A percentile compares a stretch with the other conserved stretches of the same genome.
Evolutionary conservation across 1,140 invertebrate genomes (phyloP).

Genomic region (Halyomorpha halys): DNA sequence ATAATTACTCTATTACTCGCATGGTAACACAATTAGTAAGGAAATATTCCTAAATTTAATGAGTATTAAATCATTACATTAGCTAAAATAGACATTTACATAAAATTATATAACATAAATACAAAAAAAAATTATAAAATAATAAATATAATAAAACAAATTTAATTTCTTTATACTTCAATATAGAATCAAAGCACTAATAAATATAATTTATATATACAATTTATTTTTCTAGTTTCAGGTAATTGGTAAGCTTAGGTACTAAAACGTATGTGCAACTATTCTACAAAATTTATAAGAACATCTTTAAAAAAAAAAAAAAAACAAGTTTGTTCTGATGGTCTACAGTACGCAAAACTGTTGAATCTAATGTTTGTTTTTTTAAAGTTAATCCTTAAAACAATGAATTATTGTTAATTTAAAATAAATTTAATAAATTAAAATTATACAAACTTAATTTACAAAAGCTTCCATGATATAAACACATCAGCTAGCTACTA

Average conservation of each 20-base stretch:
- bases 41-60: constrained; percentile 9
- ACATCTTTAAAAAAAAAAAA: background rate
- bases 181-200: constrained; percentile 1
- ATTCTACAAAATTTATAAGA: background rate
- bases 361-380: too few relatives aligned
- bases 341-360: too few relatives aligned
- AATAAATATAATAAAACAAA: constrained; percentile 6
- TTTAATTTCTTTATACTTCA: constrained; percentile 2
- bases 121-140: constrained; percentile 4
- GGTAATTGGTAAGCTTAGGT: constrained; percentile 7
- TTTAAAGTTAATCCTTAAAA: too few relatives aligned
- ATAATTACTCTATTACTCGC: background rate
- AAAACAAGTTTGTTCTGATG: too few relatives aligned
- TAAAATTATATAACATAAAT: constrained; percentile 4
- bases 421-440: too few relatives aligned
- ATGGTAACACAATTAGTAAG: constrained; percentile 10
- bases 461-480: too few relatives aligned
- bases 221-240: constrained; percentile 7
- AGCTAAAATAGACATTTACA: constrained; percentile 4
- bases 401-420: too few relatives aligned
- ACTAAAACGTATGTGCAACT: constrained; percentile 3
- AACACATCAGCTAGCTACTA: constrained; percentile 24
- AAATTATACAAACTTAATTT: too few relatives aligned
- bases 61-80: constrained; percentile 7
- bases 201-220: constrained; percentile 2